Percentiles rank a stretch among this genome's conserved stretches.
phyloP scores from a whole-genome alignment of 2,797 vertebrate species.

The Cheirogaleus major region DNA sequence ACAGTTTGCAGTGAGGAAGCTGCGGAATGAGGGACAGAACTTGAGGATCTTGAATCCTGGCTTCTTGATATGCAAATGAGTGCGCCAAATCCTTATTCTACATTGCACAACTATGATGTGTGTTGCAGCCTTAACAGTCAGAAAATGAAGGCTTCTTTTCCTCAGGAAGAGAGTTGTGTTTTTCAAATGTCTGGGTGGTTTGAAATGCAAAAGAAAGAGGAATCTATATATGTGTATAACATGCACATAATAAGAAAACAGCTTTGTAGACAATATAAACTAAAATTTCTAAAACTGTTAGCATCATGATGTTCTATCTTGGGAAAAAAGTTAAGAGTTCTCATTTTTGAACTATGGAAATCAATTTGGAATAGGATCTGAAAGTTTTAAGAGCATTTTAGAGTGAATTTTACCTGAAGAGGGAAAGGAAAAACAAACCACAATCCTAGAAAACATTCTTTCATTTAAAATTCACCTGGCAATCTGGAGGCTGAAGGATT shows the following conservation, averaged over 20 bases:
- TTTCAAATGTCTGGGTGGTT: conserved; percentile 14
- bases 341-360: background rate
- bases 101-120: background rate
- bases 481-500: background rate
- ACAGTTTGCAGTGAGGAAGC: conserved; percentile 37
- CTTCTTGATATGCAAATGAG: conserved; percentile 35
- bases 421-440: background rate
- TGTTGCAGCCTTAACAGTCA: background rate
- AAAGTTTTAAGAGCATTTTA: conserved; percentile 10
- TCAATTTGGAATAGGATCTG: conserved; percentile 14
- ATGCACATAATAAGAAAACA: background rate
- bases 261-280: conserved; percentile 14
- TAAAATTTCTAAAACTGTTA: background rate
- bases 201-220: conserved; percentile 3
- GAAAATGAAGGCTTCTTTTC: background rate
- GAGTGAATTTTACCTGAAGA: conserved; percentile 12
- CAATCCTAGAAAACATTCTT: background rate
- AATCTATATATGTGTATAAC: background rate
- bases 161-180: background rate
- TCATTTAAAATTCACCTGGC: background rate
- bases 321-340: background rate
- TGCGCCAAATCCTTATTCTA: background rate
- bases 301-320: background rate
- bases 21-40: background rate
- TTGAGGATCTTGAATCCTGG: background rate